Conservation (phyloP, 2,888 invertebrate genomes). For the Bellardia pandia region DNA sequence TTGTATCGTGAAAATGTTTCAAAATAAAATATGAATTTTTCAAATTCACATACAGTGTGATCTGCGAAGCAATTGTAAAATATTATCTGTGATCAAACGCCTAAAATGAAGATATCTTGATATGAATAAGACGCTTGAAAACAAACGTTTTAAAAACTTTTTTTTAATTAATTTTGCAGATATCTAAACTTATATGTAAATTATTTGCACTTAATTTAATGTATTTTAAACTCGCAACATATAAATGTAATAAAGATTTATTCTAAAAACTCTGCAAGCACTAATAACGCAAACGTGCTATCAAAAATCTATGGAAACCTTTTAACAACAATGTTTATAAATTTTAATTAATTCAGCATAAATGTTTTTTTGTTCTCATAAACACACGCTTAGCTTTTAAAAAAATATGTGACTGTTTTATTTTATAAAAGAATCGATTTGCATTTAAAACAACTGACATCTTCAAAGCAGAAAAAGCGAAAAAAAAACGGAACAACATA, state of each 20-base stretch:
- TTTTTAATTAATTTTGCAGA: neutral
- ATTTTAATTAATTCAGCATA: constrained; percentile 61
- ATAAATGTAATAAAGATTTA: constrained; percentile 17
- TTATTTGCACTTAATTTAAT: constrained; percentile 36
- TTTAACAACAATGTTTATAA: constrained; percentile 33
- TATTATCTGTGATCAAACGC: too few relatives aligned
- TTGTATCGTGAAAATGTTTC: too few relatives aligned
- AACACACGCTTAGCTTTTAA: neutral
- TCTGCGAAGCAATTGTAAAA: too few relatives aligned
- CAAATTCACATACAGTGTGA: too few relatives aligned
- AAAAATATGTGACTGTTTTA: constrained; percentile 22
- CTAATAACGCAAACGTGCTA: neutral
- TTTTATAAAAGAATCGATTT: constrained; percentile 60
- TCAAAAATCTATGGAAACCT: constrained; percentile 31
- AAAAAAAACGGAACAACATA: constrained; percentile 31
- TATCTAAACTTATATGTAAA: neutral
- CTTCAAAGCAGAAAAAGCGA: constrained; percentile 18
- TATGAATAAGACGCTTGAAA: neutral
- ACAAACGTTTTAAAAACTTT: neutral
- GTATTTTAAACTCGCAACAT: constrained; percentile 25
- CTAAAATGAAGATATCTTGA: too few relatives aligned
- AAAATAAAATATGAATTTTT: too few relatives aligned
- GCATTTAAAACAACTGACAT: constrained; percentile 66
- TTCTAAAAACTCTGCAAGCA: neutral
- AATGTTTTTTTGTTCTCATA: constrained; percentile 44